Percentiles rank a stretch among this genome's conserved stretches.
Conservation (phyloP, 2,888 invertebrate genomes). For the Epistrophe eligans region DNA sequence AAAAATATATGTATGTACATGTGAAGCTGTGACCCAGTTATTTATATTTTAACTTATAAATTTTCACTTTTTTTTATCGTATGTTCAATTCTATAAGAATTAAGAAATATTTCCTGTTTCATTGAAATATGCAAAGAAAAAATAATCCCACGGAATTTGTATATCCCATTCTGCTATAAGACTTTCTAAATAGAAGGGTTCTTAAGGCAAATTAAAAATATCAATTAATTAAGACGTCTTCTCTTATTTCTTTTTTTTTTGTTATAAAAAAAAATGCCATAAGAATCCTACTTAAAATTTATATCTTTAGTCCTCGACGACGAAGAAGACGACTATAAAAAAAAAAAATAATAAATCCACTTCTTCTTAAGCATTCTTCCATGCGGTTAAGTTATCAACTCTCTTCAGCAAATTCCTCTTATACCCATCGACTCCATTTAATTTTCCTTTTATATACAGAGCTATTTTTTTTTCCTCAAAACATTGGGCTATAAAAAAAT, state of each 20-base stretch:
- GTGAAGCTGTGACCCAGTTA: too few relatives aligned
- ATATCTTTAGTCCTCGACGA: slow-evolving; percentile 21
- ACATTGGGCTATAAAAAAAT: slow-evolving; percentile 52
- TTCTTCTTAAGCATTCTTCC: slow-evolving; percentile 36
- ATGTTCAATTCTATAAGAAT: not conserved
- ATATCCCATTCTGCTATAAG: not conserved
- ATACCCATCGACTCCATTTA: slow-evolving; percentile 43
- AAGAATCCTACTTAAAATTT: slow-evolving; percentile 32
- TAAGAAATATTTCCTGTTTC: not conserved
- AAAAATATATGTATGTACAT: too few relatives aligned
- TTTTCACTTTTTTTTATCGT: too few relatives aligned
- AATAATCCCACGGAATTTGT: not conserved
- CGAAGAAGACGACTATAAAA: not conserved
- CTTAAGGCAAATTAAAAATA: slow-evolving; percentile 22
- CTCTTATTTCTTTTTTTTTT: not conserved
- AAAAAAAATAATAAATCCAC: slow-evolving; percentile 15
- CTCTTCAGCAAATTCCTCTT: slow-evolving; percentile 38
- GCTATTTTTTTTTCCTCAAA: slow-evolving; percentile 4
- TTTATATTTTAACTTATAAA: too few relatives aligned
- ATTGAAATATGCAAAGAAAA: not conserved
- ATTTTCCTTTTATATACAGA: slow-evolving; percentile 32
- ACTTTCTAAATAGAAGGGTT: not conserved
- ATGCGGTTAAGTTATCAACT: slow-evolving; percentile 41
- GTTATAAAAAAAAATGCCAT: not conserved
- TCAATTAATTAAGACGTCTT: slow-evolving; percentile 32